Conservation (phyloP, 2,888 invertebrate genomes). For the Nemapogon koenigi region DNA sequence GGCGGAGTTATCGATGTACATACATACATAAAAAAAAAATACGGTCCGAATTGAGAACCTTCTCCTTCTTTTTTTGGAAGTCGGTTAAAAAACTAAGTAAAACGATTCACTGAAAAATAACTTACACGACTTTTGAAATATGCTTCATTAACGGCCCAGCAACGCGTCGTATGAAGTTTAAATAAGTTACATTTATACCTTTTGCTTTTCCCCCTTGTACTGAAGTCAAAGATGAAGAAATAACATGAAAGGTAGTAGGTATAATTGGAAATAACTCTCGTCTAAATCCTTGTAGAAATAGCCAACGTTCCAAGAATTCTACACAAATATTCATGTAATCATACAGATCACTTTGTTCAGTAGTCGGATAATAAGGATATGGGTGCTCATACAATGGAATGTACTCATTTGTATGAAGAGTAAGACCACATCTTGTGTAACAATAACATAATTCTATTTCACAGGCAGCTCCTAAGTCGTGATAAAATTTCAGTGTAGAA, state of each 20-base stretch:
- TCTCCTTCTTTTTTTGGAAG: constrained; percentile 1
- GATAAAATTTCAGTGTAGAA: constrained; percentile 30
- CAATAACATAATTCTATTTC: constrained; percentile 43
- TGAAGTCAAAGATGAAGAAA: constrained; percentile 32
- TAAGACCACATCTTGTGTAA: constrained; percentile 42
- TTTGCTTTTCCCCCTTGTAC: constrained; percentile 32
- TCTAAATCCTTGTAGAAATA: constrained; percentile 54
- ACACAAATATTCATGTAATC: constrained; percentile 36
- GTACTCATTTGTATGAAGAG: constrained; percentile 32
- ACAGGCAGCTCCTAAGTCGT: constrained; percentile 35
- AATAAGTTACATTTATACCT: constrained; percentile 44
- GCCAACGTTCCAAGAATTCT: constrained; percentile 48
- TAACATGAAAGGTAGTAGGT: constrained; percentile 48
- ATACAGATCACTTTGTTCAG: constrained; percentile 28
- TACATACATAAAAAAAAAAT: no score
- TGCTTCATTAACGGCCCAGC: constrained; percentile 52
- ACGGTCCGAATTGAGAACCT: no score
- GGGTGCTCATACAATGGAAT: constrained; percentile 42
- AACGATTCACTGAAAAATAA: constrained; percentile 11
- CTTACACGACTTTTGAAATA: constrained; percentile 39
- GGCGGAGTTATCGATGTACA: no score
- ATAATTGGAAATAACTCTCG: constrained; percentile 49
- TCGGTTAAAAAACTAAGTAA: constrained; percentile 9
- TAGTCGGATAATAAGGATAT: constrained; percentile 43
- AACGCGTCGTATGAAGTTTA: constrained; percentile 44